phyloP scores from a whole-genome alignment of 2,888 invertebrate genomes.

The Drosophila demipolita region DNA sequence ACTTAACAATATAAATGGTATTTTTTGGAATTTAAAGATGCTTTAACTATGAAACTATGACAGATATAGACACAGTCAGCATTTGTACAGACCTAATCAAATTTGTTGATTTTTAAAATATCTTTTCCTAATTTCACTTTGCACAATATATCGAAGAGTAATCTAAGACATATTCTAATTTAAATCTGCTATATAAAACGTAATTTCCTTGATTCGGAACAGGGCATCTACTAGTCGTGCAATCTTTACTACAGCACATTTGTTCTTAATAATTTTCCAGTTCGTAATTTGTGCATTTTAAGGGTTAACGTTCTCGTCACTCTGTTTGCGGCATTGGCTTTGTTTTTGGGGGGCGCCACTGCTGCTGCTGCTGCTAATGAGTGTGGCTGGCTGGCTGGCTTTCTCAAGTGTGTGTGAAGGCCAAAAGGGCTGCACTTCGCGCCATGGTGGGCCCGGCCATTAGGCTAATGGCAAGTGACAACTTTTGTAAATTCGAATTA shows the following conservation, averaged over 20 bases:
- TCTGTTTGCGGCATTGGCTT: conserved; percentile 44
- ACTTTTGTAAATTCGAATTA: conserved; percentile 50
- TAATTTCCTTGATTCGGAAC: not conserved
- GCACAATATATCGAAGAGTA: not conserved
- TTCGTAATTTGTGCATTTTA: conserved; percentile 44
- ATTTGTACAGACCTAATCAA: not conserved
- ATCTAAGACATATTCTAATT: not conserved
- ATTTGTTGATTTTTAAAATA: not conserved
- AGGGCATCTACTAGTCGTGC: not conserved
- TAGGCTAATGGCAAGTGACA: conserved; percentile 51
- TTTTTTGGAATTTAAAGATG: not conserved
- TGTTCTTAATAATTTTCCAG: conserved; percentile 10
- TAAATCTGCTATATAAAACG: not conserved
- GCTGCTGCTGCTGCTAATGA: conserved; percentile 45
- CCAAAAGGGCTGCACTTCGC: conserved; percentile 29
- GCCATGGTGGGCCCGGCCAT: conserved; percentile 40
- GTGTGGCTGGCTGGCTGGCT: conserved; percentile 29
- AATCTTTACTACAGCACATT: not conserved
- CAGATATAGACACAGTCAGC: not conserved
- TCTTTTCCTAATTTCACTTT: not conserved
- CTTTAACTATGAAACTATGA: not conserved
- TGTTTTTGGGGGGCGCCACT: conserved; percentile 29
- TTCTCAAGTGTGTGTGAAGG: conserved; percentile 43
- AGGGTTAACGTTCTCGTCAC: conserved; percentile 38
- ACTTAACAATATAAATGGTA: not conserved